Base-by-base conservation (phyloP, 2,888 invertebrate species). In the Caenorhabditis zanzibari region DNA sequence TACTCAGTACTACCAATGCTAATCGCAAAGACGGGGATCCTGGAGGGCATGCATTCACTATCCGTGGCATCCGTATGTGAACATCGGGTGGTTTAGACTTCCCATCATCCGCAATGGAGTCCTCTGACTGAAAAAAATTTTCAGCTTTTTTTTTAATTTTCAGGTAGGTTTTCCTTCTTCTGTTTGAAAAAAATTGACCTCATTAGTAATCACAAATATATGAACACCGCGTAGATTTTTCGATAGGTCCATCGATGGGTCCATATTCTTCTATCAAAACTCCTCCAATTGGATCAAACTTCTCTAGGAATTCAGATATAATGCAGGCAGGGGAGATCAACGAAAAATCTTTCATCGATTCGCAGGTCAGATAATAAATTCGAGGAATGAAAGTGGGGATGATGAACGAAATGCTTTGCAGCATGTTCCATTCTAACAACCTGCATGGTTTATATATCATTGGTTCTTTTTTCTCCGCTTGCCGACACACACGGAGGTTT, bases 1-100 rank as follows among this genome's bases (percentile, higher is more conserved):
- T 90, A 56, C 87, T 87, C 26, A 90, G 52, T 0, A 90, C 89
- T 5, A 88, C 86, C 5, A 86, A 54, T 19, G 81, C 74, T 12
- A 87, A 64, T 54, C 81, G 72, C 22, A 86, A 41, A 7, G 76
- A 79, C 12, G 85, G 77, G 22, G 85, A 81, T 28, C 82, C 81
- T 9, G 81, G 73, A 19, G 85, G 85, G 38, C 87, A 85, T 47
- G 72, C 26, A 6, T 61, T 74, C 5, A 47, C 41, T 5, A 82
- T 66, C n/a, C 76, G 54, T 63, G 82, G 82, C 74, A 82, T 82
- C 24, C 85, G 44, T 22, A 85, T 85, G 32, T 77, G 75, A 5
- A 85, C 75, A n/a, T 82, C 82, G 0, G 66, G 54, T 26, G 75
- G 66, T 64, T 82, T 76, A 9, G 54, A n/a, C 19, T 80, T 80